Conservation (phyloP, 2,797 vertebrate genomes). For the Streptopelia turtur region DNA sequence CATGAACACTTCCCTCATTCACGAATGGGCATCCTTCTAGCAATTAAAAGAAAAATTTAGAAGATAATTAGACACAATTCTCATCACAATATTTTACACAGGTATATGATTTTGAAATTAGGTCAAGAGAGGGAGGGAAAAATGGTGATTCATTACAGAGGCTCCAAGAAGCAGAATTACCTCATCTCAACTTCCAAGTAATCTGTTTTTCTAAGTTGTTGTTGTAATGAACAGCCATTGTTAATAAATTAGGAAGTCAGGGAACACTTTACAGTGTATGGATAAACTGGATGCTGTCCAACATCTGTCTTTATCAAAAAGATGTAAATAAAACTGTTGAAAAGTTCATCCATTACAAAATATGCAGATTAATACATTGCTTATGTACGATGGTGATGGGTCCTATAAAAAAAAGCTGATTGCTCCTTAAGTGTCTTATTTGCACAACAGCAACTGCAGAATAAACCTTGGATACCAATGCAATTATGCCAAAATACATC, state of each 20-base stretch:
- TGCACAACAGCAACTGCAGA: conserved; percentile 1
- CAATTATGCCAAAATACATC: conserved; percentile 26
- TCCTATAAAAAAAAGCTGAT: background rate
- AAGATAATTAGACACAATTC: conserved; percentile 77
- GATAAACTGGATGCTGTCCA: conserved; percentile 64
- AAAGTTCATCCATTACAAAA: background rate
- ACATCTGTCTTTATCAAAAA: conserved; percentile 69
- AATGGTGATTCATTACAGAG: conserved; percentile 75
- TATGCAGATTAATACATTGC: background rate
- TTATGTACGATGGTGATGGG: background rate
- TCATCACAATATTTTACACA: conserved; percentile 76
- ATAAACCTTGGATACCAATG: conserved; percentile 41
- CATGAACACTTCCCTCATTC: conserved; percentile 65
- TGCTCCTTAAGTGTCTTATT: background rate
- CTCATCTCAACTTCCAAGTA: conserved; percentile 77
- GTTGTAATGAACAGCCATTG: conserved; percentile 66
- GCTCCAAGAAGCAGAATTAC: conserved; percentile 71
- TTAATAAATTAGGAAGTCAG: conserved; percentile 74
- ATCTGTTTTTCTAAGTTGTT: conserved; percentile 77
- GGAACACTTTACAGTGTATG: conserved; percentile 60
- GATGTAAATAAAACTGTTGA: conserved; percentile 1
- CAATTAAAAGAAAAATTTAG: conserved; percentile 73
- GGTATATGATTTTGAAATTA: conserved; percentile 80
- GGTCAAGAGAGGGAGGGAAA: conserved; percentile 76
- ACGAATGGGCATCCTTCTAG: conserved; percentile 67